Conservation (phyloP, 1,140 invertebrate species). For the Drosophila ercepeae region DNA sequence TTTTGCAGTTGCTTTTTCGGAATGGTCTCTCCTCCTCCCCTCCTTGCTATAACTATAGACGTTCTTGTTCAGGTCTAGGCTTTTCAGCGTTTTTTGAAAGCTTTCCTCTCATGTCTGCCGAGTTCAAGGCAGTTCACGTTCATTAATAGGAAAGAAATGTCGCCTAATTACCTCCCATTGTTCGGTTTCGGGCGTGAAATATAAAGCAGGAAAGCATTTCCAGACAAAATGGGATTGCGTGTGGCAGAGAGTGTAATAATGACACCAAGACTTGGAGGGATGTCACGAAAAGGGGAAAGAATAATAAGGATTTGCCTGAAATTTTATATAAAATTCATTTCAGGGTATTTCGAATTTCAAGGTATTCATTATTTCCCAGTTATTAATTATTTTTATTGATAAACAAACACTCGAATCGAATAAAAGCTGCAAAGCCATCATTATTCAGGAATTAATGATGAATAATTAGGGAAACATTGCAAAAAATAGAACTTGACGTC, state of each 20-base stretch:
- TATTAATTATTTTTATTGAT: no score
- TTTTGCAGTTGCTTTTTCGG: neutral
- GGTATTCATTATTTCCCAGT: no score
- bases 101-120: slow-evolving; percentile 3
- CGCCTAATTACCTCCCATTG: slow-evolving; percentile 49
- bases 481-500: slow-evolving; percentile 6
- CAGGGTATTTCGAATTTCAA: no score
- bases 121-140: slow-evolving; percentile 75
- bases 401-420: no score
- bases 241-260: neutral
- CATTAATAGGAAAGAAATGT: slow-evolving; percentile 34
- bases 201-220: slow-evolving; percentile 10
- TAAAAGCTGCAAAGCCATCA: neutral
- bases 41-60: slow-evolving; percentile 21
- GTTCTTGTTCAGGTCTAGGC: slow-evolving; percentile 34
- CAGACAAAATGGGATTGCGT: slow-evolving; percentile 18
- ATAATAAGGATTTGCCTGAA: no score
- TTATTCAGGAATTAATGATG: neutral
- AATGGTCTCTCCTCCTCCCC: slow-evolving; percentile 19
- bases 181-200: slow-evolving; percentile 20
- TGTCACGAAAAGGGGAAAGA: no score
- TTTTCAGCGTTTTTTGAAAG: slow-evolving; percentile 26
- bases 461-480: slow-evolving; percentile 7
- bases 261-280: no score
- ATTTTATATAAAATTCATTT: no score